Evolutionary conservation across 1,140 invertebrate genomes (phyloP).

Genomic region (Dendrolimus kikuchii): DNA sequence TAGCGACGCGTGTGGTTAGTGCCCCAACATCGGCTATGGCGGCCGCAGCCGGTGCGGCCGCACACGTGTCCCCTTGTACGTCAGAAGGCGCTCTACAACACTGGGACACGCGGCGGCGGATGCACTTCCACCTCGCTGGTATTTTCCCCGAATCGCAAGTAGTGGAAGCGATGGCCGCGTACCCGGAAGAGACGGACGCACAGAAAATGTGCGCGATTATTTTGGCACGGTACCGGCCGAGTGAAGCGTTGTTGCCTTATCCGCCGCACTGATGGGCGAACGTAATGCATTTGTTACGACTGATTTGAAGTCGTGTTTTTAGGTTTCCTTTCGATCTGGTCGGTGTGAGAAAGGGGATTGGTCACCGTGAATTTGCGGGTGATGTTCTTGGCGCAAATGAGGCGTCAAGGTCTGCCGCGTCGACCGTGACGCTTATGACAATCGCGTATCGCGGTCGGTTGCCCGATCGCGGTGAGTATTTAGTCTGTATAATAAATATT

Average conservation of each 20-base stretch:
- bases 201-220: slow-evolving; percentile 92
- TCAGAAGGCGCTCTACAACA: slow-evolving; percentile 70
- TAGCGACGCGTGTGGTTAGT: slow-evolving; percentile 79
- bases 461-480: too few species aligned
- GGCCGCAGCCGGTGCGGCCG: slow-evolving; percentile 65
- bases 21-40: slow-evolving; percentile 77
- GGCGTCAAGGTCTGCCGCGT: neutral
- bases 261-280: slow-evolving; percentile 16
- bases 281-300: neutral
- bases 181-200: slow-evolving; percentile 90
- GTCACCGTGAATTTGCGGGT: neutral
- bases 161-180: slow-evolving; percentile 84
- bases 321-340: neutral
- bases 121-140: slow-evolving; percentile 89
- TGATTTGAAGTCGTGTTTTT: too few species aligned
- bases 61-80: slow-evolving; percentile 71
- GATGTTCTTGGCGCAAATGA: neutral
- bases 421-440: too few species aligned
- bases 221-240: slow-evolving; percentile 68
- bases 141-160: slow-evolving; percentile 94
- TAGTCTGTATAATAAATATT: neutral
- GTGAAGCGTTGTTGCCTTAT: slow-evolving; percentile 38
- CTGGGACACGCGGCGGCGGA: slow-evolving; percentile 78
- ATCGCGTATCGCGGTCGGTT: too few species aligned
- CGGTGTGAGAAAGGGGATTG: neutral